phyloP scores from a whole-genome alignment of 2,797 vertebrate species.

The Salmo trutta region DNA sequence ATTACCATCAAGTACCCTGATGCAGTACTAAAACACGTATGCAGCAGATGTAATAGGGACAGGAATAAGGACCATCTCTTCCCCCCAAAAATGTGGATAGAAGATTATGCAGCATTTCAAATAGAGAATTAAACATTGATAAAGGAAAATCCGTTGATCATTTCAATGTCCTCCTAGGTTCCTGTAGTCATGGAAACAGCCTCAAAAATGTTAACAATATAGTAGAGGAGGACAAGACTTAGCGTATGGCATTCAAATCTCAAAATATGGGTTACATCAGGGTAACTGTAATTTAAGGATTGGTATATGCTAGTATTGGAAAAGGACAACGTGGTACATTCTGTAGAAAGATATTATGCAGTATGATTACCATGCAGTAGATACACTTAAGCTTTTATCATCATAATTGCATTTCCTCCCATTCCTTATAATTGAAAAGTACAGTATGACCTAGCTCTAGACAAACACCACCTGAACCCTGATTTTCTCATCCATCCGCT shows the following conservation, averaged over 20 bases:
- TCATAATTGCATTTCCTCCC: too few relatives aligned
- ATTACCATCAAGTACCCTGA: not conserved
- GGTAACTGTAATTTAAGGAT: not conserved
- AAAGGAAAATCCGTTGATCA: not conserved
- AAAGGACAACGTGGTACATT: not conserved
- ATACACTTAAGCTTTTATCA: too few relatives aligned
- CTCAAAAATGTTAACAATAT: not conserved
- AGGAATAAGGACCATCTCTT: not conserved
- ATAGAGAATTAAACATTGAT: not conserved
- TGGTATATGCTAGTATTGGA: not conserved
- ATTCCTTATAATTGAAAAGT: too few relatives aligned
- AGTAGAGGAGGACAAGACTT: not conserved
- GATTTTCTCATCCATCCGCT: not conserved
- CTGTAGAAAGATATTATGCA: not conserved
- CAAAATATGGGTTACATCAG: not conserved
- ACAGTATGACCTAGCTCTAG: not conserved
- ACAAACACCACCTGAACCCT: not conserved
- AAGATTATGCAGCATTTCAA: not conserved
- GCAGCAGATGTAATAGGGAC: not conserved
- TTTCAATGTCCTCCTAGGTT: not conserved
- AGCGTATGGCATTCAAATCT: not conserved
- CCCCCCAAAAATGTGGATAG: not conserved
- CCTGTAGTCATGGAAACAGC: constrained; percentile 8
- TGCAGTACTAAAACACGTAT: too few relatives aligned
- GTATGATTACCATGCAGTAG: too few relatives aligned